Base-by-base conservation (phyloP, 2,113 vertebrate species). In the Willisornis vidua region DNA sequence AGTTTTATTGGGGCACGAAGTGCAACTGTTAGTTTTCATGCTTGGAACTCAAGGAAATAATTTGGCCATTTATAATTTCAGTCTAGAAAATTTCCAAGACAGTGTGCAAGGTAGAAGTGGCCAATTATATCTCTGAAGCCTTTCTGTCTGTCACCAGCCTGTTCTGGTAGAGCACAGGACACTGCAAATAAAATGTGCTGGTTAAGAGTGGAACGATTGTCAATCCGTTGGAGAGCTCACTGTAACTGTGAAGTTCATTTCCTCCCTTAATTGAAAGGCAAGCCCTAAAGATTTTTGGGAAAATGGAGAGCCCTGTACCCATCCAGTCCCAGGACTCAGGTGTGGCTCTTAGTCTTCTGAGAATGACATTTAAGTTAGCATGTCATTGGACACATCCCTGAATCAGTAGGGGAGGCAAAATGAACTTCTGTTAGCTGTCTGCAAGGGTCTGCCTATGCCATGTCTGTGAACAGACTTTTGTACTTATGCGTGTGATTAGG, bases 1-100 rank as follows among this genome's bases (percentile, higher is more conserved):
- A 8, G 5, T 18, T 74, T 80, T 49, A 7, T 5, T 12, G 37
- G 2, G 1, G 3, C 8, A 37, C 1, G 7, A 25, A 75, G 6
- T 19, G 3, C 37, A 73, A 14, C 19, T 59, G 12, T 49, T 35
- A 37, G 13, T 37, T 80, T 33, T 74, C 59, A 43, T 37, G 19
- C n/a, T 45, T 70, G 6, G 11, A 39, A 67, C 8, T 55, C 23
- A 84, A 84, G 14, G 28, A 80, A 80, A 51, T 65, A 74, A 8
- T 81, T 39, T 28, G 9, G 3, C 43, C 3, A 9, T 77, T 89
- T 77, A 39, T 80, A 28, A 61, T 80, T 73, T 70, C 9, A 22
- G 3, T 7, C 10, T 14, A 52, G n/a, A 94, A 61, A 48, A 61
- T 78, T 85, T 45, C 29, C 48, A 55, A 91, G 43, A 7, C 15